Conservation (phyloP, 2,888 invertebrate species). For the Sphinx pinastri region DNA sequence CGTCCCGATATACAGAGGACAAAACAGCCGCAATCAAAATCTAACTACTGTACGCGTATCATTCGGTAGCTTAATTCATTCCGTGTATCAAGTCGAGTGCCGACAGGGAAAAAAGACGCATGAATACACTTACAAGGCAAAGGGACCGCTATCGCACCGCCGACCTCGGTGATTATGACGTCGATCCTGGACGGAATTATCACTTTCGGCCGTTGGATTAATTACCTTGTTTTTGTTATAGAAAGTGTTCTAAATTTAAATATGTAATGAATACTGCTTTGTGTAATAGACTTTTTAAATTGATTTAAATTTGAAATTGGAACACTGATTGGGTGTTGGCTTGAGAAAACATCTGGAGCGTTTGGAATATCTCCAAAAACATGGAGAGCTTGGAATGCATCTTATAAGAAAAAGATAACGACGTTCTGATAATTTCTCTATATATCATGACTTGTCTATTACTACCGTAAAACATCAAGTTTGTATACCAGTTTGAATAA, state of each 20-base stretch:
- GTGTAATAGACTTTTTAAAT: too few relatives aligned
- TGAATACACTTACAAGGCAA: slow-evolving; percentile 56
- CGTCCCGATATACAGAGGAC: slow-evolving; percentile 15
- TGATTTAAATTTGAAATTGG: neutral
- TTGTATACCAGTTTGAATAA: too few relatives aligned
- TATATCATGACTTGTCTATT: too few relatives aligned
- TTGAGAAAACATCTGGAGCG: too few relatives aligned
- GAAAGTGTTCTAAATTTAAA: slow-evolving; percentile 11
- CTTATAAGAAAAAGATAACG: neutral
- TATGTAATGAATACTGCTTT: neutral
- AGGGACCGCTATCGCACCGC: slow-evolving; percentile 33
- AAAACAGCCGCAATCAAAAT: slow-evolving; percentile 23
- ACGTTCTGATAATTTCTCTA: too few relatives aligned
- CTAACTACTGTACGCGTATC: slow-evolving; percentile 48
- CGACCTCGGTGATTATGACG: slow-evolving; percentile 35
- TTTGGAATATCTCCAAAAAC: too few relatives aligned
- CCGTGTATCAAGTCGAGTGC: slow-evolving; percentile 61
- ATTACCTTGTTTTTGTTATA: slow-evolving; percentile 25
- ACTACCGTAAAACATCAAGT: too few relatives aligned
- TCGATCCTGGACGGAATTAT: slow-evolving; percentile 11
- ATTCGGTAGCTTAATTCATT: slow-evolving; percentile 81
- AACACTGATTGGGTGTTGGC: too few relatives aligned
- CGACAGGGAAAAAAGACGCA: slow-evolving; percentile 51
- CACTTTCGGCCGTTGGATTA: slow-evolving; percentile 18
- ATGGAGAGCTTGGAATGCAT: neutral